A percentile compares a stretch with the other conserved stretches of the same genome.
Evolutionary conservation across 1,140 invertebrate species (phyloP).

Genomic region (Drosophila nannoptera): DNA sequence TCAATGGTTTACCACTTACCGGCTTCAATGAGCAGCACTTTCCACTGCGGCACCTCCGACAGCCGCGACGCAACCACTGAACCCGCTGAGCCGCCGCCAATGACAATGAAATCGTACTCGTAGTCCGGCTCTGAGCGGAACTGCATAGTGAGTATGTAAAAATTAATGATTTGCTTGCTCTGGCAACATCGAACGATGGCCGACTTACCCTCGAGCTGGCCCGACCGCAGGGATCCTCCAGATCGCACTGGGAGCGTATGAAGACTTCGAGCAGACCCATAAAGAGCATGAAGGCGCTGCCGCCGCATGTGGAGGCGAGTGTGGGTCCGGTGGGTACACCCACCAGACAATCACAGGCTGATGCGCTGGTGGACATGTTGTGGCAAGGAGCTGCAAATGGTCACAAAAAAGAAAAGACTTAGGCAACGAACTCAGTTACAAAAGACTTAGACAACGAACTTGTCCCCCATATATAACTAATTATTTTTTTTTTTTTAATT

Average conservation of each 20-base stretch:
- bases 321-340: slow-evolving; percentile 86
- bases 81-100: slow-evolving; percentile 93
- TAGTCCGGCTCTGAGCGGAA: slow-evolving; percentile 82
- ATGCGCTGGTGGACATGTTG: slow-evolving; percentile 67
- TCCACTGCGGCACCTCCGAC: slow-evolving; percentile 88
- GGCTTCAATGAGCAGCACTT: slow-evolving; percentile 90
- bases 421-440: slow-evolving; percentile 40
- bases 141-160: slow-evolving; percentile 68
- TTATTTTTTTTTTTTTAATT: slow-evolving; percentile 9
- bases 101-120: slow-evolving; percentile 91
- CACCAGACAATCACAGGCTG: slow-evolving; percentile 86
- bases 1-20: slow-evolving; percentile 79
- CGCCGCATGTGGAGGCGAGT: slow-evolving; percentile 88
- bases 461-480: slow-evolving; percentile 15
- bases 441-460: slow-evolving; percentile 72
- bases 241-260: slow-evolving; percentile 88
- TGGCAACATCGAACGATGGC: neutral
- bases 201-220: slow-evolving; percentile 79
- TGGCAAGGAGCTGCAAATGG: slow-evolving; percentile 10
- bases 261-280: slow-evolving; percentile 92
- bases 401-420: slow-evolving; percentile 39
- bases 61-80: slow-evolving; percentile 90
- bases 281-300: slow-evolving; percentile 90
- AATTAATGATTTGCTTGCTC: neutral
- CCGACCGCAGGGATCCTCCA: slow-evolving; percentile 90